Percentiles rank a stretch among this genome's conserved stretches.
phyloP scores from a whole-genome alignment of 2,797 vertebrate species.

The Champsocephalus gunnari region DNA sequence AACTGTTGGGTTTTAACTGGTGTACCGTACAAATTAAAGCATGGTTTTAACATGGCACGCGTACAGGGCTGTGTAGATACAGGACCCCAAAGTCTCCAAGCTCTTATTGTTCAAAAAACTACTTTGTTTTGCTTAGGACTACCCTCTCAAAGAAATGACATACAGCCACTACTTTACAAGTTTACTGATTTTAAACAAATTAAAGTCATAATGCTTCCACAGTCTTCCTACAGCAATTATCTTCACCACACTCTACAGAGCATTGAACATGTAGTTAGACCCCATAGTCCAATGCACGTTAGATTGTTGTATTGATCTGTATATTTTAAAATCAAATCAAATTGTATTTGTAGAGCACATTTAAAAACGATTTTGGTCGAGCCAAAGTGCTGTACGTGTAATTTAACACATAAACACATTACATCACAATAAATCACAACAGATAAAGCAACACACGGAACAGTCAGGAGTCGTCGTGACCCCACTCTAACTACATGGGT shows the following conservation, averaged over 20 bases:
- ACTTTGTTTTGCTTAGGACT: background rate
- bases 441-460: too few relatives aligned
- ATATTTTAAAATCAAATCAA: too few relatives aligned
- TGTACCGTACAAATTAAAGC: background rate
- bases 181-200: background rate
- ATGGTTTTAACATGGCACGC: too few relatives aligned
- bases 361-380: too few relatives aligned
- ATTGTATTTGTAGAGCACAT: too few relatives aligned
- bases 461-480: too few relatives aligned
- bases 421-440: too few relatives aligned
- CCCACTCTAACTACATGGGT: too few relatives aligned
- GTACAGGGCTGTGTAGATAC: background rate
- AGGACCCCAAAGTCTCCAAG: background rate
- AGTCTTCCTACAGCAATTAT: background rate
- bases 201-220: background rate
- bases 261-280: background rate
- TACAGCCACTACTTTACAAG: background rate
- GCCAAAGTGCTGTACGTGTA: too few relatives aligned
- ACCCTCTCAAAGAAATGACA: background rate
- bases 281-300: background rate
- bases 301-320: background rate
- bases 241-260: constrained; percentile 1
- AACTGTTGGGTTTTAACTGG: background rate
- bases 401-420: too few relatives aligned
- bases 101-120: constrained; percentile 9